Percentiles rank a stretch among this genome's conserved stretches.
These are phyloP conservation scores for Huso huso DNA, from an alignment of 2,797 vertebrate species.

Conservation along the genomic window DNA sequence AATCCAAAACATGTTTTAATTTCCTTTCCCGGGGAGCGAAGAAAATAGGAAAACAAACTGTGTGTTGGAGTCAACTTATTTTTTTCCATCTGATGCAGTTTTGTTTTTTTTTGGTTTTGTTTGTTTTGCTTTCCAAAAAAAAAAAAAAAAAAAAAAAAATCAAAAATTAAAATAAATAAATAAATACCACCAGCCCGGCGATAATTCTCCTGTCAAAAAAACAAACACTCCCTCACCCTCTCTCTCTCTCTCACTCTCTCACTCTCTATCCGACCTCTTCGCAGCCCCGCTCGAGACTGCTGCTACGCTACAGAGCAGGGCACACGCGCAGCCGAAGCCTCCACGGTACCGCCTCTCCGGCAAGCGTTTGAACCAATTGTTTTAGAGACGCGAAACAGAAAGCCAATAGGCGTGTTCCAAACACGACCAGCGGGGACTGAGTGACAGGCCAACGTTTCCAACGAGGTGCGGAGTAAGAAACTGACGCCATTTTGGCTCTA, in stretches of 20 bases:
- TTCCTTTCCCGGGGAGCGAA: conserved; percentile 29
- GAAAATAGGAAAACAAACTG: conserved; percentile 24
- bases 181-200: conserved; percentile 3
- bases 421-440: conserved; percentile 9
- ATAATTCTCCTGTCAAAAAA: not conserved
- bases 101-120: not conserved
- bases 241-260: too few relatives aligned
- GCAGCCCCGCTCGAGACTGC: conserved; percentile 14
- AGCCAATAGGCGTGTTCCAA: too few relatives aligned
- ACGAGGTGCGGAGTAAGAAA: conserved; percentile 24
- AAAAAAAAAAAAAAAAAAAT: not conserved
- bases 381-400: not conserved
- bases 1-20: conserved; percentile 38
- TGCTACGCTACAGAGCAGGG: conserved; percentile 25
- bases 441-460: conserved; percentile 20
- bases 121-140: not conserved
- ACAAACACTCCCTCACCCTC: too few relatives aligned
- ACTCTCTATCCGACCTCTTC: too few relatives aligned
- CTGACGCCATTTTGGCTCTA: conserved; percentile 35
- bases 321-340: conserved; percentile 32
- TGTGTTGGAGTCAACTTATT: conserved; percentile 39
- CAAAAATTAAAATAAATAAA: not conserved
- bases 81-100: conserved; percentile 37
- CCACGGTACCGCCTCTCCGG: conserved; percentile 31
- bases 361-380: conserved; percentile 7